These are phyloP conservation scores for Takifugu bimaculatus DNA, from an alignment of 2,113 vertebrate genomes.

Conservation along the genomic window DNA sequence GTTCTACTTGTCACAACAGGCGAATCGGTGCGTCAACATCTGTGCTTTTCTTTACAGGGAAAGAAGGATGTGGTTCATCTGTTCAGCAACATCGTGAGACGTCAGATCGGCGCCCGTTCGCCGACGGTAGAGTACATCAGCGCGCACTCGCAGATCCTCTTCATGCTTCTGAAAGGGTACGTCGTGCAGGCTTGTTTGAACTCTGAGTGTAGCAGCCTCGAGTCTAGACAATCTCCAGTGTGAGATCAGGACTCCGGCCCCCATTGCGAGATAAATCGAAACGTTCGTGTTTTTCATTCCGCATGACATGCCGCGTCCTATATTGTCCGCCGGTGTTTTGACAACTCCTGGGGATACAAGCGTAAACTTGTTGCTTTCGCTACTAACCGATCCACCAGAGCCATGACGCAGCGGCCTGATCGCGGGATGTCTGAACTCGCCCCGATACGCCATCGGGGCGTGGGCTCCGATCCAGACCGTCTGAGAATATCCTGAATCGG, in stretches of 20 bases:
- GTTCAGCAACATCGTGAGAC: constrained; percentile 81
- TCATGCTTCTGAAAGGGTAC: constrained; percentile 82
- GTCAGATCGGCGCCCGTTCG: constrained; percentile 79
- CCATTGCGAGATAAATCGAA: no score
- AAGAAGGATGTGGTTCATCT: constrained; percentile 83
- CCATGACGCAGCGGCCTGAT: constrained; percentile 22
- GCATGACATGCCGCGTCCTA: constrained; percentile 13
- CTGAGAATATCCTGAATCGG: no score
- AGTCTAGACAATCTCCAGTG: background rate
- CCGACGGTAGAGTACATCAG: constrained; percentile 82
- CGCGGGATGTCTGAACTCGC: no score
- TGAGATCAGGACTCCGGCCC: background rate
- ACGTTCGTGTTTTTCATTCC: background rate
- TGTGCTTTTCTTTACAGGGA: constrained; percentile 60
- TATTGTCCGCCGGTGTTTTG: constrained; percentile 46
- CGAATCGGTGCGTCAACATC: constrained; percentile 2
- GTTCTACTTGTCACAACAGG: background rate
- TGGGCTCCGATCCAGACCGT: no score
- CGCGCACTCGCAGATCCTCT: constrained; percentile 78
- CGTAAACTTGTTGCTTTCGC: constrained; percentile 51
- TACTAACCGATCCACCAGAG: constrained; percentile 12
- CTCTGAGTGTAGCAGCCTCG: background rate
- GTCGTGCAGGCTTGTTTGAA: constrained; percentile 13
- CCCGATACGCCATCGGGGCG: no score
- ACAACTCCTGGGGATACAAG: constrained; percentile 51